These are phyloP conservation scores for Druceiella hillmani DNA, from an alignment of 2,888 invertebrate genomes.

Conservation along the genomic window DNA sequence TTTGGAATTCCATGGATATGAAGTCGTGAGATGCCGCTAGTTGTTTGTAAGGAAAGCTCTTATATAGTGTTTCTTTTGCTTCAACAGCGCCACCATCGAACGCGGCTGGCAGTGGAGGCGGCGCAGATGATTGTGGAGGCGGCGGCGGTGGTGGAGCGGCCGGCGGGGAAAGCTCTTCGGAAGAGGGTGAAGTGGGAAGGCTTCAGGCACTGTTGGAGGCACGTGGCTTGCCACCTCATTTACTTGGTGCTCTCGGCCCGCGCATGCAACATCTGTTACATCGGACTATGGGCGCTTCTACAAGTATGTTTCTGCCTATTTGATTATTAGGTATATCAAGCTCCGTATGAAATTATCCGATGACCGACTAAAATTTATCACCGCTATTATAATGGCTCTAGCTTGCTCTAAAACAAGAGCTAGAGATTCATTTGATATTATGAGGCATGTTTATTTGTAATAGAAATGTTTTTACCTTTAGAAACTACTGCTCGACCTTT, in stretches of 20 bases:
- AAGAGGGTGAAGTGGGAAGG: constrained; percentile 93
- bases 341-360: too few relatives aligned
- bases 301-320: too few relatives aligned
- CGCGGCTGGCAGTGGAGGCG: constrained; percentile 38
- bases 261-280: constrained; percentile 95
- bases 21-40: background rate
- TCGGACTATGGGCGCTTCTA: constrained; percentile 88
- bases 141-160: constrained; percentile 57
- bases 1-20: background rate
- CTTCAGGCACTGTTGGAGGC: constrained; percentile 93
- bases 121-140: constrained; percentile 34
- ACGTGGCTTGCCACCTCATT: constrained; percentile 91
- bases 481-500: too few relatives aligned
- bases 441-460: too few relatives aligned
- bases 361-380: too few relatives aligned
- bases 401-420: too few relatives aligned
- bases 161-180: constrained; percentile 52
- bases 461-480: too few relatives aligned
- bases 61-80: constrained; percentile 4
- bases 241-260: constrained; percentile 93
- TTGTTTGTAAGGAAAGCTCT: constrained; percentile 3
- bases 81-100: constrained; percentile 12
- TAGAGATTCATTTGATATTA: too few relatives aligned
- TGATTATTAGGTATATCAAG: too few relatives aligned
- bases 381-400: too few relatives aligned